A percentile compares a stretch with the other conserved stretches of the same genome.
phyloP scores from a whole-genome alignment of 1,140 invertebrate genomes.

The Dendrolimus punctatus region DNA sequence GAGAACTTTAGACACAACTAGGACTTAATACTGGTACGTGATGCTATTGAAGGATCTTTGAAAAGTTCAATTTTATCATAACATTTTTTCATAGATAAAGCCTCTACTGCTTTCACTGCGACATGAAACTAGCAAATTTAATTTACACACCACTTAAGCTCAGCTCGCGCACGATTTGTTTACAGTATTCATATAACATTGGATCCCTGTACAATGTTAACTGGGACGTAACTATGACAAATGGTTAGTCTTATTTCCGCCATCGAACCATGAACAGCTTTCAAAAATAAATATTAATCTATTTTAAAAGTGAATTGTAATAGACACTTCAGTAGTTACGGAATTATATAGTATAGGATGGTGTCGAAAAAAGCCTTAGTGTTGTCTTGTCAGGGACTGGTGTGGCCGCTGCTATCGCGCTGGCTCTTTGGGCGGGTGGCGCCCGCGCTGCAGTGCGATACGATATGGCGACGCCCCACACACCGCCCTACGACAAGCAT shows the following conservation, averaged over 20 bases:
- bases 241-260: conserved; percentile 36
- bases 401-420: conserved; percentile 31
- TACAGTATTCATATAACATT: conserved; percentile 44
- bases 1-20: no score
- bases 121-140: conserved; percentile 47
- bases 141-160: conserved; percentile 44
- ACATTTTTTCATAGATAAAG: neutral
- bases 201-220: conserved; percentile 45
- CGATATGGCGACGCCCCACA: conserved; percentile 44
- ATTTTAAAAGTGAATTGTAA: conserved; percentile 14
- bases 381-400: conserved; percentile 42
- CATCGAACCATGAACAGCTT: conserved; percentile 27
- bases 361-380: conserved; percentile 28
- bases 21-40: no score
- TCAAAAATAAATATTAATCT: conserved; percentile 10
- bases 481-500: conserved; percentile 36
- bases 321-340: neutral
- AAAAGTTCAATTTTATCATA: no score
- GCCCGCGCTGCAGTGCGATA: conserved; percentile 34
- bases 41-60: no score
- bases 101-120: conserved; percentile 14
- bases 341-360: conserved; percentile 15
- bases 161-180: conserved; percentile 40
- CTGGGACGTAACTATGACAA: conserved; percentile 35
- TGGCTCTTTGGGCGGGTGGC: conserved; percentile 46